Conservation (phyloP, 2,797 vertebrate genomes). For the Odontamblyopus lacepedii region DNA sequence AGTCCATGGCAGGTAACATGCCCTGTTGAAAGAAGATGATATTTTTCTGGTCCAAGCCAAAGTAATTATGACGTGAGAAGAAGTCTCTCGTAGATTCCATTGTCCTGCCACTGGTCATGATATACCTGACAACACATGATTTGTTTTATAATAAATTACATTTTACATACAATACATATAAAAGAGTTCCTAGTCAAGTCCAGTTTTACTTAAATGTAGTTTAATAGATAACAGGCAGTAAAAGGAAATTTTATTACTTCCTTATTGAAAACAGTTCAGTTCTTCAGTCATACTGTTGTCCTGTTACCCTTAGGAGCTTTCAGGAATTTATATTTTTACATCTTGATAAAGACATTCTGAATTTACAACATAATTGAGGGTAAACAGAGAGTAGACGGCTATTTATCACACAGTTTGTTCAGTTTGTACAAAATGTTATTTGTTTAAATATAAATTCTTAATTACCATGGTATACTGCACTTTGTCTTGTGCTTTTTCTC, state of each 20-base stretch:
- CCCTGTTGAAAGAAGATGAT: slow-evolving; percentile 95
- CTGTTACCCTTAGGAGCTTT: neutral
- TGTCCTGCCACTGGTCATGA: slow-evolving; percentile 96
- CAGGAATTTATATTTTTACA: neutral
- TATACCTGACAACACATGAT: slow-evolving; percentile 84
- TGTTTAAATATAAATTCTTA: neutral
- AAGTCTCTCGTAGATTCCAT: slow-evolving; percentile 90
- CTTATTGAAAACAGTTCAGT: neutral
- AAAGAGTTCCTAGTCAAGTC: neutral
- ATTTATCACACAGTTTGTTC: neutral
- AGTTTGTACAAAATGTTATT: neutral
- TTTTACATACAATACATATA: neutral
- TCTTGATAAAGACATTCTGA: neutral
- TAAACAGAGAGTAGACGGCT: neutral
- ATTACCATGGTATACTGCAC: slow-evolving; percentile 93
- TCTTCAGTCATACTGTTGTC: neutral
- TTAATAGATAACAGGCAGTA: slow-evolving; percentile 15
- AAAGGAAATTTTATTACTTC: slow-evolving; percentile 14
- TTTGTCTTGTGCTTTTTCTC: slow-evolving; percentile 78
- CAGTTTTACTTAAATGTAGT: neutral
- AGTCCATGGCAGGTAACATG: slow-evolving; percentile 95
- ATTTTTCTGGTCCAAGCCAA: slow-evolving; percentile 86
- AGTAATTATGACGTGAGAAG: slow-evolving; percentile 85
- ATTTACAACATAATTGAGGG: neutral
- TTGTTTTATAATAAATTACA: neutral